phyloP scores from a whole-genome alignment of 2,113 vertebrate genomes.

The Archocentrus centrarchus region DNA sequence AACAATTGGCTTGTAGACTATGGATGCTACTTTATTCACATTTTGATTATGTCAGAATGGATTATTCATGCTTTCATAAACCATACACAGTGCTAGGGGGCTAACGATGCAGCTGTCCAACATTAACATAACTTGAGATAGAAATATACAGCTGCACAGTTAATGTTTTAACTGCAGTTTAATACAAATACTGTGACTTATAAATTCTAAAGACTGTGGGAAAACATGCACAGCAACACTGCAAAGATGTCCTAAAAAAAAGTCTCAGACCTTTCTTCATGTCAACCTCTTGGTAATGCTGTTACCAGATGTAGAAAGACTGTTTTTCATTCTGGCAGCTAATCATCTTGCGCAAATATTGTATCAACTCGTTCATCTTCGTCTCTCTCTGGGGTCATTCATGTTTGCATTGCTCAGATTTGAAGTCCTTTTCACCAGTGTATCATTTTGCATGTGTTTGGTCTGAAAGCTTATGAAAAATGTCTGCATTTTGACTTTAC shows the following conservation, averaged over 20 bases:
- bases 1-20: constrained; percentile 30
- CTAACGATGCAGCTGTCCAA: constrained; percentile 32
- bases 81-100: constrained; percentile 41
- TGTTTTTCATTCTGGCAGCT: constrained; percentile 7
- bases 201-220: neutral
- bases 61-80: constrained; percentile 72
- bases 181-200: constrained; percentile 26
- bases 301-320: neutral
- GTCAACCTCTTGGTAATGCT: constrained; percentile 24
- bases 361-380: constrained; percentile 23
- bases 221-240: constrained; percentile 32
- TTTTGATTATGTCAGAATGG: constrained; percentile 57
- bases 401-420: constrained; percentile 9
- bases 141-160: constrained; percentile 41
- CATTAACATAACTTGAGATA: constrained; percentile 58
- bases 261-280: neutral
- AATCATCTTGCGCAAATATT: constrained; percentile 29
- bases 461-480: neutral
- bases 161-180: constrained; percentile 7
- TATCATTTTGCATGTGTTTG: neutral
- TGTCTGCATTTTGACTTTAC: neutral
- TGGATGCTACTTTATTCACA: constrained; percentile 53
- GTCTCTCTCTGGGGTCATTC: neutral
- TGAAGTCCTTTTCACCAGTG: neutral
- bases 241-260: constrained; percentile 4